Evolutionary conservation across 1,140 invertebrate genomes (phyloP).

Genomic region (Homalodisca vitripennis): DNA sequence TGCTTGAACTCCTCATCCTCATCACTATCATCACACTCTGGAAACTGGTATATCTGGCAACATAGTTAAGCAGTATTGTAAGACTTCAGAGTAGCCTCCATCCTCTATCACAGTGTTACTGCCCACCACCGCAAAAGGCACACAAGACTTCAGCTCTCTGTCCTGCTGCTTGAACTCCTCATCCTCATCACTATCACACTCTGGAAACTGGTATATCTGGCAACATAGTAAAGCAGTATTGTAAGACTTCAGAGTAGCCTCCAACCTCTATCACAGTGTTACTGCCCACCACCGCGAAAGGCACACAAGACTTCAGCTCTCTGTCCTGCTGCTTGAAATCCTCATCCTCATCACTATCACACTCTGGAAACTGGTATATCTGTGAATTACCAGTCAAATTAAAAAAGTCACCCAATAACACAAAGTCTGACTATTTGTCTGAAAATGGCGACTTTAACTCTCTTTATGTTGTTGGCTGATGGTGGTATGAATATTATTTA

Average conservation of each 20-base stretch:
- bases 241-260: too few relatives aligned
- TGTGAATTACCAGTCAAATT: too few relatives aligned
- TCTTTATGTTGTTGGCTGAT: too few relatives aligned
- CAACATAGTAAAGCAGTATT: too few relatives aligned
- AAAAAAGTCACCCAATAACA: neutral
- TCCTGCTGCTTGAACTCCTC: slow-evolving; percentile 92
- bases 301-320: slow-evolving; percentile 86
- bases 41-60: slow-evolving; percentile 96
- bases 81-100: too few relatives aligned
- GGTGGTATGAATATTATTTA: too few relatives aligned
- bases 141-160: slow-evolving; percentile 81
- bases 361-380: slow-evolving; percentile 97
- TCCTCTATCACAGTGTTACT: slow-evolving; percentile 94
- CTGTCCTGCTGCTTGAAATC: slow-evolving; percentile 90
- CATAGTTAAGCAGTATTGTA: too few relatives aligned
- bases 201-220: slow-evolving; percentile 96
- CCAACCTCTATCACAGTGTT: slow-evolving; percentile 91
- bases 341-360: slow-evolving; percentile 91
- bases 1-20: slow-evolving; percentile 93
- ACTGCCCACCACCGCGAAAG: slow-evolving; percentile 96
- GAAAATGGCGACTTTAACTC: too few relatives aligned
- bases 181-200: slow-evolving; percentile 92
- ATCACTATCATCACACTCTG: slow-evolving; percentile 91
- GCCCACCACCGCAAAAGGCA: slow-evolving; percentile 96
- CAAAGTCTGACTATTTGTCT: neutral